A percentile compares a stretch with the other conserved stretches of the same genome.
Conservation (phyloP, 2,888 invertebrate species). For the Calameuta filiformis region DNA sequence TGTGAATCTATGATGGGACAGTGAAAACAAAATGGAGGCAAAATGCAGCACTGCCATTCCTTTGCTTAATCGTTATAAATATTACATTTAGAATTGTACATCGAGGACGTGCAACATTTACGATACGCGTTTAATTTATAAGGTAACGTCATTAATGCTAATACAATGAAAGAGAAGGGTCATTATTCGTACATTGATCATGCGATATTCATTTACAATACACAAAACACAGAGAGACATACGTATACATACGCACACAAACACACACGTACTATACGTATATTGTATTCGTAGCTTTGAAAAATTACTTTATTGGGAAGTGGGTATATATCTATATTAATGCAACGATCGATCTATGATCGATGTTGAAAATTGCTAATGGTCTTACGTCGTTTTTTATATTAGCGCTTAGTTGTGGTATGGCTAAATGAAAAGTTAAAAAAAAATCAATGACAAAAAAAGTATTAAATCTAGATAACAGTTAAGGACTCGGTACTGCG, state of each 20-base stretch:
- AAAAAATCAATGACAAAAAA: neutral
- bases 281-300: neutral
- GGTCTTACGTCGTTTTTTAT: constrained; percentile 13
- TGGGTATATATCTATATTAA: neutral
- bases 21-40: neutral
- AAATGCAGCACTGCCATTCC: neutral
- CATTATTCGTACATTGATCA: constrained; percentile 1
- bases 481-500: constrained; percentile 6
- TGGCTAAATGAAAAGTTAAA: neutral
- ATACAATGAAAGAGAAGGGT: constrained; percentile 10
- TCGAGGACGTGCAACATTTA: constrained; percentile 16
- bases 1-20: neutral
- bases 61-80: neutral
- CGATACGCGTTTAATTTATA: neutral
- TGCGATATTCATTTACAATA: neutral
- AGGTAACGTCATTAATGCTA: neutral
- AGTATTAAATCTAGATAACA: constrained; percentile 4
- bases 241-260: neutral
- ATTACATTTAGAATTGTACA: constrained; percentile 6
- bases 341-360: neutral
- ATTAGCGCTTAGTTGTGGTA: constrained; percentile 6
- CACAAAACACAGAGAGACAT: neutral
- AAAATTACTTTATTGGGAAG: neutral
- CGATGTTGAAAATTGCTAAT: constrained; percentile 3
- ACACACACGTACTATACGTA: neutral